Conservation (phyloP, 2,888 invertebrate genomes). For the Apamea epomidion region DNA sequence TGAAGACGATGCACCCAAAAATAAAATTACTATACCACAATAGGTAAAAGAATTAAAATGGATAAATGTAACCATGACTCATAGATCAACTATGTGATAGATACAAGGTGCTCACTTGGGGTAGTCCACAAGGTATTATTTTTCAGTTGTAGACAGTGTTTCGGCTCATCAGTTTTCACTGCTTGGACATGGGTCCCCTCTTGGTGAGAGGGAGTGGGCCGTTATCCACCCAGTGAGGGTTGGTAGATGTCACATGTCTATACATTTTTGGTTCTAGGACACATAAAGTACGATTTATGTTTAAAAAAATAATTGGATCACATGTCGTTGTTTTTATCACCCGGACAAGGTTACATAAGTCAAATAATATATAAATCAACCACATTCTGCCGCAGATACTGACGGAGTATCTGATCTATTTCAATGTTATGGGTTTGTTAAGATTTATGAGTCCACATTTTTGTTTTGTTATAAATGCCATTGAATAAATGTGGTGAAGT, state of each 20-base stretch:
- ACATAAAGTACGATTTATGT: neutral
- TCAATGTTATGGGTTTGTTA: slow-evolving; percentile 17
- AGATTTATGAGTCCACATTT: slow-evolving; percentile 43
- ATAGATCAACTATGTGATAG: no score
- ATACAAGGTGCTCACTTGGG: no score
- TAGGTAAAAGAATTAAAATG: no score
- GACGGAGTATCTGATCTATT: slow-evolving; percentile 31
- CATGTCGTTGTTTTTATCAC: slow-evolving; percentile 19
- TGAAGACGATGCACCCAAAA: no score
- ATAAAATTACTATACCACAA: no score
- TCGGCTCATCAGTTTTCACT: no score
- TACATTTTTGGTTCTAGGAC: neutral
- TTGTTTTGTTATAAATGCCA: slow-evolving; percentile 21
- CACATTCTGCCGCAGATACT: slow-evolving; percentile 8
- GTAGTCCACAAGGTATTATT: neutral
- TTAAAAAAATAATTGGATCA: neutral
- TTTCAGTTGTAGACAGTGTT: neutral
- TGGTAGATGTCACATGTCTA: no score
- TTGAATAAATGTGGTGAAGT: slow-evolving; percentile 9
- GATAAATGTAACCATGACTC: no score
- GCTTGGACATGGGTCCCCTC: no score
- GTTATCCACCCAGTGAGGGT: no score
- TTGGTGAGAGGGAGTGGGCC: neutral
- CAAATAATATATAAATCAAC: slow-evolving; percentile 30
- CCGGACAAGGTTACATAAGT: slow-evolving; percentile 21